Conservation (phyloP, 2,797 vertebrate species). For the Todus mexicanus region DNA sequence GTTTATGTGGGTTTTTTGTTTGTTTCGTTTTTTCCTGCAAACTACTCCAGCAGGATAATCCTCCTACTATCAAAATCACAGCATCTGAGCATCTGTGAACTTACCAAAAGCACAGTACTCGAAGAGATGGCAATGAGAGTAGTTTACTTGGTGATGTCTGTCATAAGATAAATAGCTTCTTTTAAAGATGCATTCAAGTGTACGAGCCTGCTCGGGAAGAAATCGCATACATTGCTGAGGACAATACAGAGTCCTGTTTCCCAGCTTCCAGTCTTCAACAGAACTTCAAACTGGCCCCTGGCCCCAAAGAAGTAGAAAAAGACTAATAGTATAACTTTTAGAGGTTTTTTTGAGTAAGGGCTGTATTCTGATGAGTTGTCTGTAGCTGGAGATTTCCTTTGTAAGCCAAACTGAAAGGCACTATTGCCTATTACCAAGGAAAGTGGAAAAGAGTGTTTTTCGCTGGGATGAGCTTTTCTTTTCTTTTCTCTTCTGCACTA, state of each 20-base stretch:
- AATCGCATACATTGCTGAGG: not conserved
- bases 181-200: not conserved
- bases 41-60: not conserved
- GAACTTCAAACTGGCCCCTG: not conserved
- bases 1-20: not conserved
- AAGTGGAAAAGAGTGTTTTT: not conserved
- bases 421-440: not conserved
- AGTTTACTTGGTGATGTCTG: not conserved
- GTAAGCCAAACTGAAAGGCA: not conserved
- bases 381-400: not conserved
- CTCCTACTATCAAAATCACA: not conserved
- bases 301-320: not conserved
- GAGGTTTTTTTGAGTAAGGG: not conserved
- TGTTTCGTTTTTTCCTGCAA: not conserved
- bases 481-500: not conserved
- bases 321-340: not conserved
- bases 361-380: not conserved
- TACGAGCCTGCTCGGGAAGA: not conserved
- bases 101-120: not conserved
- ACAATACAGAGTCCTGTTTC: not conserved
- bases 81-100: not conserved
- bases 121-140: not conserved
- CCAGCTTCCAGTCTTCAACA: not conserved
- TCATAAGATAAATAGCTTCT: not conserved
- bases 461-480: not conserved